A percentile compares a stretch with the other conserved stretches of the same genome.
Conservation (phyloP, 2,113 vertebrate species). For the Alethe diademata region DNA sequence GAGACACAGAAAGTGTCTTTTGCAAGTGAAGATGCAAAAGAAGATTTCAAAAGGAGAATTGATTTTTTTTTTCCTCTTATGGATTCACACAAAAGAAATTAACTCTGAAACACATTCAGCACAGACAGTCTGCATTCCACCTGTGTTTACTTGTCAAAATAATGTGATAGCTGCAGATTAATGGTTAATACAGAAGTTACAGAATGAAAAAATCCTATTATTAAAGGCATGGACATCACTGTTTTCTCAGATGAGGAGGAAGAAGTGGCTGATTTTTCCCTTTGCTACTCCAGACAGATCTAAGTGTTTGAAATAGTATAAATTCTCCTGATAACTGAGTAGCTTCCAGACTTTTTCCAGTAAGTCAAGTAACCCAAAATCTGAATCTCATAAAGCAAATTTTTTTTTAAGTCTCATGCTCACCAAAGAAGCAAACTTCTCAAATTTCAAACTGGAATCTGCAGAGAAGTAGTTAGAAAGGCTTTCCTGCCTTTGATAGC, state of each 20-base stretch:
- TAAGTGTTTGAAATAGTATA: not conserved
- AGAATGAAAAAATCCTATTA: not conserved
- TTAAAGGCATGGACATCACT: not conserved
- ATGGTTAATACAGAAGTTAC: not conserved
- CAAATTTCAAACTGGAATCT: not conserved
- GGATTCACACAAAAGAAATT: not conserved
- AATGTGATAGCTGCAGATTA: not conserved
- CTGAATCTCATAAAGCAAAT: not conserved
- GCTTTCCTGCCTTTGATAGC: not conserved
- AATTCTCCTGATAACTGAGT: not conserved
- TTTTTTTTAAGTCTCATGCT: not conserved
- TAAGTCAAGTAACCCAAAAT: not conserved
- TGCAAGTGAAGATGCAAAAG: not conserved
- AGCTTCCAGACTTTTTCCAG: not conserved
- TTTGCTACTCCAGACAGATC: not conserved
- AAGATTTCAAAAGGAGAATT: not conserved
- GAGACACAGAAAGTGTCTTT: not conserved
- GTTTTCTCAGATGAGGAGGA: not conserved
- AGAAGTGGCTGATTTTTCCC: not conserved
- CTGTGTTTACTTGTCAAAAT: not conserved
- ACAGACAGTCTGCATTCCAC: not conserved
- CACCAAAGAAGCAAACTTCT: not conserved
- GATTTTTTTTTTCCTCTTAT: not conserved
- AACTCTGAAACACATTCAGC: not conserved
- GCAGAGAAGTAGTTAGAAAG: not conserved